These are phyloP conservation scores for Tridacna gigas DNA, from an alignment of 2,888 invertebrate genomes.

Conservation along the genomic window DNA sequence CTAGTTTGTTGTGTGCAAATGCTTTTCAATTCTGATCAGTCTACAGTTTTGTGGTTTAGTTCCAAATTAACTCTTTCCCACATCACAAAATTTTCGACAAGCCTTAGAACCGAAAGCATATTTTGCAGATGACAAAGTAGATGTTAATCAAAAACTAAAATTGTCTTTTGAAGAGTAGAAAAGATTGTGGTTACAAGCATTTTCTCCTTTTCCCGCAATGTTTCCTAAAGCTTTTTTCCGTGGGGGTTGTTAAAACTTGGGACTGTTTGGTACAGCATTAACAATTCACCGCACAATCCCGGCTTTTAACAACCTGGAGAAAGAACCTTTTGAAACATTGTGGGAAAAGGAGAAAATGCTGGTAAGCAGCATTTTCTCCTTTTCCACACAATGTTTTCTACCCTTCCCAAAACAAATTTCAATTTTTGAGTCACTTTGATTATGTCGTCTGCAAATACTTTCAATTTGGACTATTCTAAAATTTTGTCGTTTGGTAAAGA, in stretches of 20 bases:
- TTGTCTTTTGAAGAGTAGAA: not conserved
- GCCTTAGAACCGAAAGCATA: not conserved
- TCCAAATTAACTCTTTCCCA: not conserved
- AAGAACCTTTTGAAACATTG: not conserved
- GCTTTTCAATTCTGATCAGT: not conserved
- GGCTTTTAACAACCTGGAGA: not conserved
- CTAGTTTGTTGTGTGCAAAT: too few relatives aligned
- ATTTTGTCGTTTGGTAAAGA: too few relatives aligned
- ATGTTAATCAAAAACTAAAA: not conserved
- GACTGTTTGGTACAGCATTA: not conserved
- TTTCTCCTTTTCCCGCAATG: not conserved
- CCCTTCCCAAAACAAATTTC: too few relatives aligned
- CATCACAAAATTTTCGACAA: not conserved
- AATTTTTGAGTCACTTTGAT: too few relatives aligned
- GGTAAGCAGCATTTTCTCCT: not conserved
- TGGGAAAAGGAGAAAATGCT: not conserved
- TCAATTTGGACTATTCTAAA: too few relatives aligned
- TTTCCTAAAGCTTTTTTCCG: not conserved
- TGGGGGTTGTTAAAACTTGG: not conserved
- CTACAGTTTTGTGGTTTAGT: not conserved
- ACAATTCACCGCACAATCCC: not conserved
- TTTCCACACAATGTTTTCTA: not conserved
- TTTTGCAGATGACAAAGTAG: too few relatives aligned
- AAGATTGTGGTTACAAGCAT: not conserved
- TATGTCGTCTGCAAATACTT: too few relatives aligned